Base-by-base conservation (phyloP, 2,888 invertebrate genomes). In the Cataglyphis rosenhaueri region DNA sequence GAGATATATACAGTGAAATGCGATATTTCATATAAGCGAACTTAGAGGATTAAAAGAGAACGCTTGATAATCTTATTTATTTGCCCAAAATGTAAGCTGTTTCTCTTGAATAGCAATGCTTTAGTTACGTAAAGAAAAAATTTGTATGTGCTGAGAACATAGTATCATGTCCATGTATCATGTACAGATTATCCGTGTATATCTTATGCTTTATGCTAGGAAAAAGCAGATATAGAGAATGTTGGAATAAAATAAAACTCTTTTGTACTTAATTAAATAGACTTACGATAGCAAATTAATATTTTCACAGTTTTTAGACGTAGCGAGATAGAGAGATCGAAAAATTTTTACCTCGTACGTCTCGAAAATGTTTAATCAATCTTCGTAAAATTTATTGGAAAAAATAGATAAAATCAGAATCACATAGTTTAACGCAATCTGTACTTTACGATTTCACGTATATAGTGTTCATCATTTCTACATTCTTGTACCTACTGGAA, bases 191-290 rank as follows among this genome's bases (percentile, higher is more conserved):
- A 87, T 85, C 85, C 83, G 85, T 84, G 87, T 66, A 52, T 38
- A 64, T 61, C 32, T 59, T 91, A 90, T 91, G 91, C 91, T 93
- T 92, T 85, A 88, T 88, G 89, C 89, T 90, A 89, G 88, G 79
- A 90, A 85, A 88, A 85, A 75, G 85, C 48, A 87, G 88, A 90
- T 90, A 90, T 90, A 90, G 86, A 88, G 88, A 90, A 91, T 89
- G 89, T 91, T 90, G 81, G 48, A 57, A 76, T 55, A 64, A 81
- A 74, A 87, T 84, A 79, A 79, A 76, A 66, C 66, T 71, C 32
- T 94, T 94, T 94, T 94, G 94, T 94, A 94, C 94, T 94, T 94
- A 94, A 94, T 92, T 91, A 90, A 92, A 87, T 92, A 92, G 91
- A 91, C 79, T 87, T 87, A 89, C 62, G 74, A 87, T 89, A 90